Evolutionary conservation across 2,888 invertebrate genomes (phyloP), one percentile per base, ranked within the genome.

Genomic region (Drosophila anomalata): DNA sequence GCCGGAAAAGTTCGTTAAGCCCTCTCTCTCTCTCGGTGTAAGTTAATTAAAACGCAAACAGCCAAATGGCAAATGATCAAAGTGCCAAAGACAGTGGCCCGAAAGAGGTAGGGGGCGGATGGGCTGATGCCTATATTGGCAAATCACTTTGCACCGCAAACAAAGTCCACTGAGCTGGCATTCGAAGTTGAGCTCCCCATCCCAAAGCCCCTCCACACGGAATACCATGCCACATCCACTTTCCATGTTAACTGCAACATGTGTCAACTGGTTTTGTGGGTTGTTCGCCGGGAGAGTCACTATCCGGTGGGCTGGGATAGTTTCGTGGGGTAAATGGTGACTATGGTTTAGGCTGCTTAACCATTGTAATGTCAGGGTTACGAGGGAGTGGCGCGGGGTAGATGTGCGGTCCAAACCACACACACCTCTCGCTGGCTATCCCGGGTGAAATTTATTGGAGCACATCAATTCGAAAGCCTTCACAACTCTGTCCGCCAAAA

Each of bases 11-110:
- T 81, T 79, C 79, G 75, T 79, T 79, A 81, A 73, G 82, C 36
- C n/a, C 29, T 29, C 36, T n/a, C 36, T 36, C 22, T 24, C 36
- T n/a, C 75, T 42, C 73, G 59, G 62, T 77, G 75, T 76, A 69
- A 76, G 73, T 80, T 82, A 82, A 80, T 80, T 82, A 82, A 79
- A 79, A 73, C 67, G 69, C 75, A 81, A 81, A 77, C 66, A 75
- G 65, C 67, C 75, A 75, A 70, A 77, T 66, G 65, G 59, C 73
- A 73, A 78, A 63, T 66, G 65, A 75, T 72, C 75, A 79, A 77
- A 77, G 75, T 65, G 80, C 58, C 73, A 79, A 65, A 62, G 68
- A 63, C 75, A 65, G 59, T 44, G 56, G 44, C 46, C 46, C 42
- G 41, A 44, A 36, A 26, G 55, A 55, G 51, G 54, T 31, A 11